Evolutionary conservation across 2,888 invertebrate species (phyloP).

Genomic region (Drosophila anceps): DNA sequence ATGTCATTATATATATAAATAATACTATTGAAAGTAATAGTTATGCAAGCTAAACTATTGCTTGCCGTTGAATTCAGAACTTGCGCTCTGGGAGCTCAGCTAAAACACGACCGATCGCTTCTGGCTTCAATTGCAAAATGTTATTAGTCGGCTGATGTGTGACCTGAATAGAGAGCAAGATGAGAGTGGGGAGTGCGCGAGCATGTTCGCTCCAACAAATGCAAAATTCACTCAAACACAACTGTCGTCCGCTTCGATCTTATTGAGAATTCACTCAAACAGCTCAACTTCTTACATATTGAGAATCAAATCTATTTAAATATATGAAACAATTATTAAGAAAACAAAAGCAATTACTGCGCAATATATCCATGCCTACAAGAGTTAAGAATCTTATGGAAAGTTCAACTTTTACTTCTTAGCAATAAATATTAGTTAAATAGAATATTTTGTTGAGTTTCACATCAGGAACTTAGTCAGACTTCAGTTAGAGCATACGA

Average conservation of each 20-base stretch:
- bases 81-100: background rate
- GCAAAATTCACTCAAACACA: too few relatives aligned
- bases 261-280: too few relatives aligned
- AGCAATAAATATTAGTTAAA: too few relatives aligned
- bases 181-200: background rate
- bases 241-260: too few relatives aligned
- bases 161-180: background rate
- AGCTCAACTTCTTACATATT: too few relatives aligned
- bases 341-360: too few relatives aligned
- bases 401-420: too few relatives aligned
- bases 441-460: background rate
- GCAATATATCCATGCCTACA: background rate
- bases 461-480: background rate
- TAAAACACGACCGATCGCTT: background rate
- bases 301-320: too few relatives aligned
- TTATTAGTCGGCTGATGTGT: background rate
- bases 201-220: background rate
- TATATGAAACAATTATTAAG: too few relatives aligned
- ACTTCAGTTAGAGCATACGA: constrained; percentile 16
- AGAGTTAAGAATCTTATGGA: background rate
- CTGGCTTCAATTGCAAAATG: background rate
- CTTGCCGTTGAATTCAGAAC: background rate
- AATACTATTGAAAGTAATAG: too few relatives aligned
- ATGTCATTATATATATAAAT: too few relatives aligned
- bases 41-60: too few relatives aligned